Base-by-base conservation (phyloP, 2,888 invertebrate species). In the Mesorhabditis sp. region DNA sequence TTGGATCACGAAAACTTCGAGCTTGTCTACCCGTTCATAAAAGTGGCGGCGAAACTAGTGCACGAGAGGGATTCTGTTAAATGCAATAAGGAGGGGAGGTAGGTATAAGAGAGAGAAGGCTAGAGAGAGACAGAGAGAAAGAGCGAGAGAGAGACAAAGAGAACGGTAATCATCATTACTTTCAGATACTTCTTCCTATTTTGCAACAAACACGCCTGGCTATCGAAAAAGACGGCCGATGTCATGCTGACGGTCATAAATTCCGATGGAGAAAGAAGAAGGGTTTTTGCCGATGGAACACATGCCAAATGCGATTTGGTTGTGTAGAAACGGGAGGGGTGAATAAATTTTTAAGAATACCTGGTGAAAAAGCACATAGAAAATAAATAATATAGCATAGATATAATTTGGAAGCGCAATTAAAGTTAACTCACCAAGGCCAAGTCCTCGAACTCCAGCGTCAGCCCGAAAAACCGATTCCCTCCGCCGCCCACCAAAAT, bases 21-120 rank as follows among this genome's bases (percentile, higher is more conserved):
- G 65, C 82, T 85, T 84, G 82, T 82, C 5, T 80, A 85, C 67
- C 84, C 85, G 5, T 83, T 78, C 76, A 67, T 84, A 66, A 82
- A 83, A 68, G 66, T 85, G 43, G 72, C 79, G 0, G 85, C 85
- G 0, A 82, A 80, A 70, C 67, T 84, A 10, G 83, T 83, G n/a
- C 84, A 86, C 69, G 85, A 85, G 68, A 50, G 63, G n/a, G 85
- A 83, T 66, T 68, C 65, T 43, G 66, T 83, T 4, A 58, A 72
- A 4, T 76, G 81, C 65, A 71, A 73, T 5, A 62, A 71, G 41
- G 68, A 77, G 0, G 85, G 85, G 69, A 70, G 67, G 69, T 83
- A 76, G 15, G 58, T 50, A 15, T n/a, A 43, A 13, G n/a, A 45
- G 10, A 4, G 10, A n/a, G 10, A 15, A 15, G 58, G 7, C 2